Conservation (phyloP, 1,140 invertebrate genomes). For the Charaxes varanes region DNA sequence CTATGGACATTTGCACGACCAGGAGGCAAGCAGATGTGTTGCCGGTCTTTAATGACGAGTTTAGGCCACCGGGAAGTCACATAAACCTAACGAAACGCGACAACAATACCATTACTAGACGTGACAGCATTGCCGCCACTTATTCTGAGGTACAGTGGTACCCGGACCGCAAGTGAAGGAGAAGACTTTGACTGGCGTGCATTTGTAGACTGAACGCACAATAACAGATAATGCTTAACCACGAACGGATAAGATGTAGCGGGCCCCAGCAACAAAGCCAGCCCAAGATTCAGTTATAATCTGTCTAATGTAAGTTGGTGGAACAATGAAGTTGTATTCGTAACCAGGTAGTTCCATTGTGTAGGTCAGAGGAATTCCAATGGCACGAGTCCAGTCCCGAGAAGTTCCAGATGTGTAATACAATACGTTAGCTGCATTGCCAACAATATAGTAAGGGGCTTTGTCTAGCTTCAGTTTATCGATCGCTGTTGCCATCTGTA, state of each 20-base stretch:
- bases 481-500: constrained; percentile 57
- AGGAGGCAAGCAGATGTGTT: too few relatives aligned
- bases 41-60: too few relatives aligned
- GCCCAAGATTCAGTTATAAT: constrained; percentile 83
- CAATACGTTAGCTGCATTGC: constrained; percentile 77
- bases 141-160: too few relatives aligned
- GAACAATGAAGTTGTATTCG: constrained; percentile 76
- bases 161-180: too few relatives aligned
- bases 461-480: constrained; percentile 52
- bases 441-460: constrained; percentile 73
- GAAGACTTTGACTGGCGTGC: too few relatives aligned
- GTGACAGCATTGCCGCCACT: too few relatives aligned
- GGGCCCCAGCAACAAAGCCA: constrained; percentile 72
- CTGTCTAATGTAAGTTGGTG: constrained; percentile 76
- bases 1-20: too few relatives aligned
- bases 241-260: constrained; percentile 32
- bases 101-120: too few relatives aligned
- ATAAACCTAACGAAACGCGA: too few relatives aligned
- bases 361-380: constrained; percentile 78
- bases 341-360: constrained; percentile 81
- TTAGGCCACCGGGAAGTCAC: too few relatives aligned
- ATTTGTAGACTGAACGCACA: too few relatives aligned
- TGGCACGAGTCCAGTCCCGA: constrained; percentile 79
- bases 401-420: constrained; percentile 74
- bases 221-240: constrained; percentile 15